Conservation (phyloP, 2,113 vertebrate species). For the Odocoileus hemionus region DNA sequence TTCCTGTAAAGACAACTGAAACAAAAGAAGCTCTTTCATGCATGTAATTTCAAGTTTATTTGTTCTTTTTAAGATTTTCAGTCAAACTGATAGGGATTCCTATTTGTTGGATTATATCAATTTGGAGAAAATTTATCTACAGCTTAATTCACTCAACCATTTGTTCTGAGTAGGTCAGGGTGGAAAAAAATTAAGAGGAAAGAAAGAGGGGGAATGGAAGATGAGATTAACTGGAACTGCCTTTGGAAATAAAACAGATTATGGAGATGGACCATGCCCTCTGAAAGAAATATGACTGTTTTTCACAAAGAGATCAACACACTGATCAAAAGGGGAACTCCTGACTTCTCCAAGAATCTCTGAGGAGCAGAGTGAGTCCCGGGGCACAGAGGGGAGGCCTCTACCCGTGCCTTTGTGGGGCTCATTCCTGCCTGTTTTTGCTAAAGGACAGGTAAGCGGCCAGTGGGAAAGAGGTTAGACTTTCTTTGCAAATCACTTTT, state of each 20-base stretch:
- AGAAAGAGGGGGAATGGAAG: background rate
- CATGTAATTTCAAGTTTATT: background rate
- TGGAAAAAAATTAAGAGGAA: background rate
- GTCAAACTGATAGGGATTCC: background rate
- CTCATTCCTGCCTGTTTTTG: background rate
- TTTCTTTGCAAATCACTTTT: background rate
- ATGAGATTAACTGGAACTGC: background rate
- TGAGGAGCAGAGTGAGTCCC: background rate
- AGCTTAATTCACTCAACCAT: background rate
- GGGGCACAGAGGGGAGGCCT: background rate
- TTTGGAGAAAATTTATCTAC: background rate
- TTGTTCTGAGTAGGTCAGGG: background rate
- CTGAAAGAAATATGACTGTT: background rate
- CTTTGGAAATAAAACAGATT: background rate
- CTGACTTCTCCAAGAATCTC: background rate
- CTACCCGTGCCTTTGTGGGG: background rate
- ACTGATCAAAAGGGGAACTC: background rate
- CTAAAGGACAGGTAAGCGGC: background rate
- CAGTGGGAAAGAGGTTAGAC: background rate
- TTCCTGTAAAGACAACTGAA: background rate
- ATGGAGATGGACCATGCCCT: background rate
- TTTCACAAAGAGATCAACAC: background rate
- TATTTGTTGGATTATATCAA: background rate
- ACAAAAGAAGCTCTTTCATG: background rate
- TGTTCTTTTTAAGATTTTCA: background rate